Evolutionary conservation across 2,888 invertebrate species (phyloP).

Genomic region (Cerceris rybyensis): DNA sequence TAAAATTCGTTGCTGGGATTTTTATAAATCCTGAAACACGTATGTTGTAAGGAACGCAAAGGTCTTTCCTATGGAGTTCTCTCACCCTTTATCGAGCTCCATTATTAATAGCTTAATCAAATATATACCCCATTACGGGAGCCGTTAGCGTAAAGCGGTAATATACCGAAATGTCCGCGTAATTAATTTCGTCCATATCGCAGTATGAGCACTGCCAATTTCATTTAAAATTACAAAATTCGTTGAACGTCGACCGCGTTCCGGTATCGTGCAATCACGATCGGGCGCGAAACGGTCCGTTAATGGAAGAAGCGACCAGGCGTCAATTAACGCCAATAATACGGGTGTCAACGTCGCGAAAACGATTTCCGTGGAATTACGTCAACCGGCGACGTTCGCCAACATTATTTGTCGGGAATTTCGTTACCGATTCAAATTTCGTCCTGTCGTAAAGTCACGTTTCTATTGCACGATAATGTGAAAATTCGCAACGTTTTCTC

Average conservation of each 20-base stretch:
- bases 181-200: conserved; percentile 47
- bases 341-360: conserved; percentile 39
- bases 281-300: conserved; percentile 6
- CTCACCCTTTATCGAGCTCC: too few relatives aligned
- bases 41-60: too few relatives aligned
- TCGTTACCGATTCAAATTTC: background rate
- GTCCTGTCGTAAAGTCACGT: conserved; percentile 49
- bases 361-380: conserved; percentile 42
- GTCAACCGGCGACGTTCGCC: background rate
- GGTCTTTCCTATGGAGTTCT: background rate
- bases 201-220: conserved; percentile 31
- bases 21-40: too few relatives aligned
- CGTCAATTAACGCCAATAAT: conserved; percentile 61
- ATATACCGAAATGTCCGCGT: conserved; percentile 6
- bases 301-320: conserved; percentile 52
- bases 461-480: conserved; percentile 25
- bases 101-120: background rate
- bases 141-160: background rate
- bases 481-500: conserved; percentile 21
- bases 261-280: conserved; percentile 14
- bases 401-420: conserved; percentile 31
- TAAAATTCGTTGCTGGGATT: too few relatives aligned
- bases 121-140: background rate
- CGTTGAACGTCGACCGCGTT: conserved; percentile 17
- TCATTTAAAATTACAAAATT: conserved; percentile 53